These are phyloP conservation scores for Nymphalis c-album DNA, from an alignment of 2,888 invertebrate genomes.

Conservation along the genomic window DNA sequence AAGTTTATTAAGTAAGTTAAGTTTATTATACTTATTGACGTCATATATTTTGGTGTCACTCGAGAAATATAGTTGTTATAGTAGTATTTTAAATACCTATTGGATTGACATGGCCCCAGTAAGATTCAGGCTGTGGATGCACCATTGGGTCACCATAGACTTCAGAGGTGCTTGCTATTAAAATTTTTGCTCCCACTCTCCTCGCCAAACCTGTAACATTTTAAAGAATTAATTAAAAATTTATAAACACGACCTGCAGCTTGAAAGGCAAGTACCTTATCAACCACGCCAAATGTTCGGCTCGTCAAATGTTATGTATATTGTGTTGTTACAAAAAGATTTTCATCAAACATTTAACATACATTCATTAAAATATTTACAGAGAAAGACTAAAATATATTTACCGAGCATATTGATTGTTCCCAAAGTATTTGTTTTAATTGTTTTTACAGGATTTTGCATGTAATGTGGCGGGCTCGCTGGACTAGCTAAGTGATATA, in stretches of 20 bases:
- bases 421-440: constrained; percentile 98
- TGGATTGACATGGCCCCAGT: constrained; percentile 99
- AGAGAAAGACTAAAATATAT: constrained; percentile 37
- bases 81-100: constrained; percentile 83
- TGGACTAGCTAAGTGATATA: constrained; percentile 99
- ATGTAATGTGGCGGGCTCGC: constrained; percentile 99
- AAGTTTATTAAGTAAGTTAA: no score
- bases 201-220: constrained; percentile 88
- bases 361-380: no score
- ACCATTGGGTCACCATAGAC: constrained; percentile 99
- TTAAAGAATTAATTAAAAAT: not conserved
- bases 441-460: constrained; percentile 99
- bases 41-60: no score
- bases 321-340: no score
- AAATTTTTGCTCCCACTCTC: constrained; percentile 93
- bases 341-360: no score
- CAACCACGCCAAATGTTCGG: no score
- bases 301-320: no score
- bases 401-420: constrained; percentile 95
- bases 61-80: not conserved
- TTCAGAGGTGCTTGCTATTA: constrained; percentile 99
- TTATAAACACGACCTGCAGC: no score
- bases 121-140: constrained; percentile 98
- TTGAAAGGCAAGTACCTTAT: no score
- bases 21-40: no score